Percentiles rank a stretch among this genome's conserved stretches.
Conservation (phyloP, 2,888 invertebrate genomes). For the Argyresthia goedartella region DNA sequence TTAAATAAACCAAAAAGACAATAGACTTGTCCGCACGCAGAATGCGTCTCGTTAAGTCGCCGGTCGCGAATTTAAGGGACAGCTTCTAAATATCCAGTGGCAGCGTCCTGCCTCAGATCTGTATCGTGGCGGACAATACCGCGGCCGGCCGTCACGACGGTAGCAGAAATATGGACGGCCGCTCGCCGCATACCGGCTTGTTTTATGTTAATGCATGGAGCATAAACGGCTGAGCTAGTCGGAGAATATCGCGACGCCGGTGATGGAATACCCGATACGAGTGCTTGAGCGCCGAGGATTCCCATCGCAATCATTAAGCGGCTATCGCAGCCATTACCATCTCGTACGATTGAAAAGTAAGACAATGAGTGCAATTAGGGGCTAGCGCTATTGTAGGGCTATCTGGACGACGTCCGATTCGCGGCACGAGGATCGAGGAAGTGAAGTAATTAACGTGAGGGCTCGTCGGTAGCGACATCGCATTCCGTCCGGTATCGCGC, state of each 20-base stretch:
- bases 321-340: slow-evolving; percentile 15
- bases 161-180: slow-evolving; percentile 62
- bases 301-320: slow-evolving; percentile 13
- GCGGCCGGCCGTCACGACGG: slow-evolving; percentile 57
- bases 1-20: slow-evolving; percentile 39
- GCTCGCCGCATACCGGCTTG: slow-evolving; percentile 46
- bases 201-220: slow-evolving; percentile 65
- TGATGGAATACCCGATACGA: slow-evolving; percentile 54
- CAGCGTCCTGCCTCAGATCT: slow-evolving; percentile 53
- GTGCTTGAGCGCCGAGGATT: slow-evolving; percentile 11
- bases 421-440: slow-evolving; percentile 40
- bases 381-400: slow-evolving; percentile 37
- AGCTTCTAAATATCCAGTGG: slow-evolving; percentile 64
- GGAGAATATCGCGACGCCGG: slow-evolving; percentile 44
- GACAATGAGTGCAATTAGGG: slow-evolving; percentile 23
- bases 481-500: slow-evolving; percentile 39
- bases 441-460: slow-evolving; percentile 49
- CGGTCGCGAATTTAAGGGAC: slow-evolving; percentile 57
- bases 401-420: slow-evolving; percentile 7
- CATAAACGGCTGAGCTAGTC: slow-evolving; percentile 34
- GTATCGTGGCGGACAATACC: slow-evolving; percentile 65
- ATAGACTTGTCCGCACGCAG: slow-evolving; percentile 54
- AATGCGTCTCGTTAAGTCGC: slow-evolving; percentile 60
- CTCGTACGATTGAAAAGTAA: slow-evolving; percentile 12
- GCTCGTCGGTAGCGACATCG: slow-evolving; percentile 19